A percentile compares a stretch with the other conserved stretches of the same genome.
Evolutionary conservation across 2,888 invertebrate genomes (phyloP).

Genomic region (Monopis laevigella): DNA sequence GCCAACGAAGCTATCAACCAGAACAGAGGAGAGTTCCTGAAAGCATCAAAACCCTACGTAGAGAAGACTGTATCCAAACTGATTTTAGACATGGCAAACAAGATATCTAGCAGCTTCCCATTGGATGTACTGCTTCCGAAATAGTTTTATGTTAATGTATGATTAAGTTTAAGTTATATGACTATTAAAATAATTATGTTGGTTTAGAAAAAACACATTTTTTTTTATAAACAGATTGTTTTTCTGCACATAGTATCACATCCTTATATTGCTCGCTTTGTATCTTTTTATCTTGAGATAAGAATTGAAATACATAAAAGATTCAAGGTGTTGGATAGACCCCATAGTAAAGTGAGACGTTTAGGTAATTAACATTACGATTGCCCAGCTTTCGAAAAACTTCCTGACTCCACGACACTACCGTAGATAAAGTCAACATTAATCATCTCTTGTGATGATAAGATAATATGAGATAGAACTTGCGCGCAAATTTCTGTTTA

Average conservation of each 20-base stretch:
- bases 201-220: neutral
- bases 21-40: constrained; percentile 67
- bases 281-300: neutral
- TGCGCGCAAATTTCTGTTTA: too few relatives aligned
- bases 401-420: too few relatives aligned
- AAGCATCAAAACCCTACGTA: constrained; percentile 63
- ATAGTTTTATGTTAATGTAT: constrained; percentile 1
- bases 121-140: constrained; percentile 64
- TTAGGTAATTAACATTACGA: too few relatives aligned
- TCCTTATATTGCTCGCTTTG: neutral
- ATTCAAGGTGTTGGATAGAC: too few relatives aligned
- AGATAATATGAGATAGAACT: too few relatives aligned
- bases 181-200: neutral
- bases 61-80: constrained; percentile 61
- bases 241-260: too few relatives aligned
- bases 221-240: too few relatives aligned
- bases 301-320: neutral
- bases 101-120: constrained; percentile 59
- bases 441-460: too few relatives aligned
- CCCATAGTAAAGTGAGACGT: too few relatives aligned
- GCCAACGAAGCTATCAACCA: constrained; percentile 68
- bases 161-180: neutral
- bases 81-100: constrained; percentile 62
- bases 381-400: too few relatives aligned
- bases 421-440: too few relatives aligned